phyloP scores from a whole-genome alignment of 2,888 invertebrate species.

The Holacanthella duospinosa region DNA sequence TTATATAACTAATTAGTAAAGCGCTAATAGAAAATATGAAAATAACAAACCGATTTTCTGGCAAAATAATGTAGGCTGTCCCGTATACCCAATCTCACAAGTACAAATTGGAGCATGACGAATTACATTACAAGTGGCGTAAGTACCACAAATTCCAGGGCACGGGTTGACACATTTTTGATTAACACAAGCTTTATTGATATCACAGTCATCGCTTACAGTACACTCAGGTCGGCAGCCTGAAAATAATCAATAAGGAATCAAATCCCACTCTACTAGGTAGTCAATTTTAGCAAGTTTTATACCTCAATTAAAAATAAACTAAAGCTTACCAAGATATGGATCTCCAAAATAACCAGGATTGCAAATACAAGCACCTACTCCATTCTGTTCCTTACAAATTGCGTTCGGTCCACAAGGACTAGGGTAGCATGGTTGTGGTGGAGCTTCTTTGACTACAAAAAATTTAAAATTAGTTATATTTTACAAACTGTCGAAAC shows the following conservation, averaged over 20 bases:
- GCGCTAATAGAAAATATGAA: constrained; percentile 15
- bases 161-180: constrained; percentile 52
- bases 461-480: background rate
- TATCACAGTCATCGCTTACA: constrained; percentile 59
- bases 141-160: constrained; percentile 27
- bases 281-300: background rate
- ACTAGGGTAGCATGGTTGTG: constrained; percentile 48
- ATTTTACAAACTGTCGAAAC: background rate
- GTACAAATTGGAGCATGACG: constrained; percentile 74
- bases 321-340: constrained; percentile 35
- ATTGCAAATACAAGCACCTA: constrained; percentile 50
- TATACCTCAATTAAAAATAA: background rate
- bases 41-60: constrained; percentile 42
- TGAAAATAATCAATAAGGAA: constrained; percentile 47
- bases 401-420: constrained; percentile 70
- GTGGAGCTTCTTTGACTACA: constrained; percentile 7
- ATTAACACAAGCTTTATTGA: constrained; percentile 62
- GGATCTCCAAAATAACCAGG: constrained; percentile 58
- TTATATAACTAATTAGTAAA: too few relatives aligned
- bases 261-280: background rate
- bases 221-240: constrained; percentile 79
- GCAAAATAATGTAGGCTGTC: constrained; percentile 67
- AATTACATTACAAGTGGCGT: constrained; percentile 64
- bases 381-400: constrained; percentile 35
- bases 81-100: constrained; percentile 62